Conservation (phyloP, 2,888 invertebrate species). For the Taphrorychus bicolor region DNA sequence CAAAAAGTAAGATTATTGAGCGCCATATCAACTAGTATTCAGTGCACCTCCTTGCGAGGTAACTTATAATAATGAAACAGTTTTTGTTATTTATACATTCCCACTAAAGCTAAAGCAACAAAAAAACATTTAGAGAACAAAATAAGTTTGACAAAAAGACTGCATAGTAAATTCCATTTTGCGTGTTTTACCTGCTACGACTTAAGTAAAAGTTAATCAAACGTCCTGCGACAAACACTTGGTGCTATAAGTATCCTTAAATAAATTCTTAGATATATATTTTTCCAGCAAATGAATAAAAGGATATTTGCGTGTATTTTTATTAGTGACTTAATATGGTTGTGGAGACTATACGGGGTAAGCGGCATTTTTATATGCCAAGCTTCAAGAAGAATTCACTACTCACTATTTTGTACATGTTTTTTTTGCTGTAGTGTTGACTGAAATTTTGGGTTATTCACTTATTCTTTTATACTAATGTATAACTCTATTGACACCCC, state of each 20-base stretch:
- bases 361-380: neutral
- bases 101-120: neutral
- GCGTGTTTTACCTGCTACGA: slow-evolving; percentile 25
- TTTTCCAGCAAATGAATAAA: neutral
- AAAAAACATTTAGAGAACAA: neutral
- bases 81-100: neutral
- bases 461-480: too few relatives aligned
- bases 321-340: slow-evolving; percentile 2
- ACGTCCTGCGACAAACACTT: slow-evolving; percentile 13
- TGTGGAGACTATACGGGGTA: slow-evolving; percentile 10
- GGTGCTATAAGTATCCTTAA: slow-evolving; percentile 28
- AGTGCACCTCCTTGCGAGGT: too few relatives aligned
- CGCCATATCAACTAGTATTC: too few relatives aligned
- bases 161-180: neutral
- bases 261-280: neutral
- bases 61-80: too few relatives aligned
- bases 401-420: too few relatives aligned
- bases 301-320: neutral
- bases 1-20: neutral
- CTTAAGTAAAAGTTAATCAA: slow-evolving; percentile 15
- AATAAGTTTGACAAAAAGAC: neutral
- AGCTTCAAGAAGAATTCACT: too few relatives aligned
- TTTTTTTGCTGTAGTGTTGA: too few relatives aligned
- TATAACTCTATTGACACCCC: too few relatives aligned
- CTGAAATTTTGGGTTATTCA: too few relatives aligned